Evolutionary conservation across 2,888 invertebrate species (phyloP), one percentile per base, ranked within the genome.

Genomic region (Thelaira solivaga): DNA sequence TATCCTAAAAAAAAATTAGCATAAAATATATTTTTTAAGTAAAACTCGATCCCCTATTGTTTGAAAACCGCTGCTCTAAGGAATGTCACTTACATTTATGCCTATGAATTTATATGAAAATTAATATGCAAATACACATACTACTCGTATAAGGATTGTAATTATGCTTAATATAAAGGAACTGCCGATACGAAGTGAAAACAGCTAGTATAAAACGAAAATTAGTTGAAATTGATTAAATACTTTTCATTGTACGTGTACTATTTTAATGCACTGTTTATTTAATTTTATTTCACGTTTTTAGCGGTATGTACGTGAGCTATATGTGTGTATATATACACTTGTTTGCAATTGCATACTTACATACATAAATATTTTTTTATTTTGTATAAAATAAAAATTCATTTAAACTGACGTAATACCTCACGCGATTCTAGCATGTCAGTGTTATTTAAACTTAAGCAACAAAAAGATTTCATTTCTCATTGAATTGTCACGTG

Each of bases 391-490:
- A 26, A 39, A 73, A 62, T 45, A 41, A 78, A 86, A 85, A 68
- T 86, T 84, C 84, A 85, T 87, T 83, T 83, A 79, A 82, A 85
- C 84, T 88, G 88, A 88, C 88, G 88, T 87, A 88, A 88, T 85
- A 82, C 80, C 88, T 88, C 88, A 88, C 88, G 88, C 88, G 88
- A 88, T 84, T 84, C 84, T 84, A 86, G 85, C 88, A 85, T 88
- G 85, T 84, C 76, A 76, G 72, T 71, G 51, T 36, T 64, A 55
- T 64, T 77, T 13, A 49, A 72, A 72, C 8, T 67, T 55, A 41
- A 51, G 34, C 49, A 68, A 49, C 65, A 24, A 24, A 61, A 49
- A 47, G 4, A 11, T n/a, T 55, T 61, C 43, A 18, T 61, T 67
- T 75, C 51, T 65, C 69, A 71, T 71, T 53, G 26, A 61, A 61